Conservation (phyloP, 2,888 invertebrate species). For the Aleiodes testaceus region DNA sequence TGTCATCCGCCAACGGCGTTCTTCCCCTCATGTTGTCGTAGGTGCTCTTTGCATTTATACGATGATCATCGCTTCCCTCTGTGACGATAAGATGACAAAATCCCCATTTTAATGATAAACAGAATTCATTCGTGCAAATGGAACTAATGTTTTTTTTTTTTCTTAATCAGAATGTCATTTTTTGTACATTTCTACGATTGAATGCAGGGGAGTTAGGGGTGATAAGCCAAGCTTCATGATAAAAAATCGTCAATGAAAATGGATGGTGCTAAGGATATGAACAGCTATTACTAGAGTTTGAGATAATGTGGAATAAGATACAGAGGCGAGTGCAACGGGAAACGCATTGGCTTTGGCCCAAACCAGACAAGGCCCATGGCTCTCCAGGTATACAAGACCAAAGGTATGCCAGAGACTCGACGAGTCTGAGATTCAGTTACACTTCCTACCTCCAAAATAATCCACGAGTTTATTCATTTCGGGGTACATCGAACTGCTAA, state of each 20-base stretch:
- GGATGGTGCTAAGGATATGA: slow-evolving; percentile 24
- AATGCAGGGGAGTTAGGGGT: background rate
- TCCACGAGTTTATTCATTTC: slow-evolving; percentile 26
- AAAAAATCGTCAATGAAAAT: slow-evolving; percentile 7
- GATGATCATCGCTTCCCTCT: slow-evolving; percentile 59
- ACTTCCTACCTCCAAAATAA: slow-evolving; percentile 47
- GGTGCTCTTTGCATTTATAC: slow-evolving; percentile 64
- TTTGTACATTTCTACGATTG: background rate
- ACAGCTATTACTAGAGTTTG: slow-evolving; percentile 20
- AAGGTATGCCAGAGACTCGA: slow-evolving; percentile 40
- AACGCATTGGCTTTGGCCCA: slow-evolving; percentile 43
- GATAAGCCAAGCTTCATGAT: slow-evolving; percentile 10
- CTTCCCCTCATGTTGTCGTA: slow-evolving; percentile 70
- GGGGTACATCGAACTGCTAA: background rate
- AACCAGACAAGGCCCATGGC: slow-evolving; percentile 44
- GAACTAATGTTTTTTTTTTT: slow-evolving; percentile 12
- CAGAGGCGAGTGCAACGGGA: slow-evolving; percentile 29
- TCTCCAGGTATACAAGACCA: slow-evolving; percentile 40
- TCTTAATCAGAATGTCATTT: background rate
- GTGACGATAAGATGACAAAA: slow-evolving; percentile 54
- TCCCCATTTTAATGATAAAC: slow-evolving; percentile 21
- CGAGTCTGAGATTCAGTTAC: slow-evolving; percentile 43
- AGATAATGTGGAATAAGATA: slow-evolving; percentile 9
- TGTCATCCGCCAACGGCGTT: slow-evolving; percentile 71
- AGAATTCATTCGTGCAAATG: slow-evolving; percentile 15